phyloP scores from a whole-genome alignment of 2,888 invertebrate genomes.

The Agrotis exclamationis region DNA sequence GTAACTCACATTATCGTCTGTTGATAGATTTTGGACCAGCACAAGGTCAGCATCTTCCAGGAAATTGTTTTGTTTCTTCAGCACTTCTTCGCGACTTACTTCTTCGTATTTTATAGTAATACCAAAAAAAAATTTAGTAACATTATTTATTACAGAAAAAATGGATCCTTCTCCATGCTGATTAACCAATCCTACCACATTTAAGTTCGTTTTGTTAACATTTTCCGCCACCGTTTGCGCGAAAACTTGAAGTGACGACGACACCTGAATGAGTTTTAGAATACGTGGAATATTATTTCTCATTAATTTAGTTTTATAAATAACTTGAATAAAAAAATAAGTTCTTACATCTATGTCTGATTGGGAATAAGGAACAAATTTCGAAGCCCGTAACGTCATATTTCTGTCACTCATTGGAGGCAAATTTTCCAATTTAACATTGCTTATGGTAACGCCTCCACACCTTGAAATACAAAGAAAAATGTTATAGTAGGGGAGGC shows the following conservation, averaged over 20 bases:
- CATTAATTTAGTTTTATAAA: not conserved
- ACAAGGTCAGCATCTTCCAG: conserved; percentile 57
- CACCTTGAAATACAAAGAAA: conserved; percentile 62
- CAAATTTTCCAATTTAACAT: conserved; percentile 61
- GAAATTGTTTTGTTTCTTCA: conserved; percentile 24
- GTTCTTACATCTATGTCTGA: conserved; percentile 58
- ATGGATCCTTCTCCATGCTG: conserved; percentile 29
- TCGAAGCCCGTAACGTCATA: conserved; percentile 52
- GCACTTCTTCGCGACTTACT: conserved; percentile 23
- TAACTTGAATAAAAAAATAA: too few species aligned
- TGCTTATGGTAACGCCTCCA: conserved; percentile 69
- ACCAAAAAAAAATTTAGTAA: conserved; percentile 35
- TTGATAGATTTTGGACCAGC: conserved; percentile 62
- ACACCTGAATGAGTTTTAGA: conserved; percentile 39
- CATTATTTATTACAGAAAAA: conserved; percentile 51
- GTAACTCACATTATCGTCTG: conserved; percentile 56
- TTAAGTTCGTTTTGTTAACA: conserved; percentile 58
- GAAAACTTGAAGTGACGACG: conserved; percentile 60
- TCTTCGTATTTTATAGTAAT: conserved; percentile 55
- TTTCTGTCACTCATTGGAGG: conserved; percentile 35
- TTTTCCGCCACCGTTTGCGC: conserved; percentile 71
- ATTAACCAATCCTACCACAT: conserved; percentile 56
- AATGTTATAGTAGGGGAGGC: too few species aligned
- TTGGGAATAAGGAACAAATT: conserved; percentile 54
- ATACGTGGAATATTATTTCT: not conserved